Base-by-base conservation (phyloP, 2,888 invertebrate species). In the Protodeltote pygarga region DNA sequence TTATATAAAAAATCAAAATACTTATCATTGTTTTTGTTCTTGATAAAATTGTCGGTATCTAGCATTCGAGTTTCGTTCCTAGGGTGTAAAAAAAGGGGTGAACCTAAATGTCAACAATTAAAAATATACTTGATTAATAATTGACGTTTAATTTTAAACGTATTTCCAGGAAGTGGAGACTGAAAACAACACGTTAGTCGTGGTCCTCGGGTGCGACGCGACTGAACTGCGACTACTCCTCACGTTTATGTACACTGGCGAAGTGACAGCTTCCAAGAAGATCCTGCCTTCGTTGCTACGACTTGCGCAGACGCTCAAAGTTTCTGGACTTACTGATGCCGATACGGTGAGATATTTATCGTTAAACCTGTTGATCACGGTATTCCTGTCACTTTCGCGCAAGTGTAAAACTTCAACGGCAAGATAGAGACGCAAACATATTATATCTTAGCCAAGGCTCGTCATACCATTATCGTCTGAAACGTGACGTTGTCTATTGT, bases 241-340 rank as follows among this genome's bases (percentile, higher is more conserved):
- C 21, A 95, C 96, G 2, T 97, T 97, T 84, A 97, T 97, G 95
- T 97, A 97, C 85, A 95, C 95, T 32, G 97, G 97, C 2, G 97
- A 97, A 83, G 97, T 97, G 73, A 96, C 97, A 51, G 96, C 97
- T 17, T 95, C 95, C 54, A 95, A 95, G 83, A 94, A 95, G 70
- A 94, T 96, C 79, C 93, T 97, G 63, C 96, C 96, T 3, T 94
- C 95, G 29, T 90, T 97, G 47, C 92, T 97, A 28, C 93, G 95
- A 49, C 94, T 97, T 71, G 97, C 97, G 8, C 96, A 95, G 82
- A 94, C 96, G 2, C 87, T 97, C 50, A 96, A 96, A 74, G 96
- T 97, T 34, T 95, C 96, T 64, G 97, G 97, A 38, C 91, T 97
- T 52, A 96, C 97, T 51, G 90, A 90, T 32, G 84, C 89, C 6